phyloP scores from a whole-genome alignment of 1,140 invertebrate genomes.

The Ceratina japonica region DNA sequence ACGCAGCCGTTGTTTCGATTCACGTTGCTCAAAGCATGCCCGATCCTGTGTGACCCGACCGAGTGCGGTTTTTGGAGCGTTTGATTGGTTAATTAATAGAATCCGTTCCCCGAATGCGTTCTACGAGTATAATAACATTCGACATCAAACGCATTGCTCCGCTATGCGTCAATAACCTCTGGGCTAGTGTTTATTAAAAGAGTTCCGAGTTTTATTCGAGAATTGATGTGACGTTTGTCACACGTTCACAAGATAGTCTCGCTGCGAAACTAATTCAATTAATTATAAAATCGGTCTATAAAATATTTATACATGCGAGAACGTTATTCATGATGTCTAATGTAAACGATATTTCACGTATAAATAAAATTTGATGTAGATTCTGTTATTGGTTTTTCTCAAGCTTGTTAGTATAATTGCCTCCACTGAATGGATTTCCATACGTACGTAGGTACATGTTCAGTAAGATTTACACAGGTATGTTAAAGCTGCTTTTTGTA shows the following conservation, averaged over 20 bases:
- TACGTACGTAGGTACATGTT: too few species aligned
- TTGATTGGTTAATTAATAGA: constrained; percentile 46
- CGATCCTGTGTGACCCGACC: background rate
- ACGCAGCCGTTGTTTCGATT: constrained; percentile 20
- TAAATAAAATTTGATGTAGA: too few species aligned
- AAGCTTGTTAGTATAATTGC: background rate
- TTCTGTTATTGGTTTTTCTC: background rate
- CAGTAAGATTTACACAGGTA: background rate
- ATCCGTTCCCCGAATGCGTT: constrained; percentile 23
- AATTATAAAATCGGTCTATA: background rate
- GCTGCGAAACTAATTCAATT: background rate
- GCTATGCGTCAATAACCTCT: background rate
- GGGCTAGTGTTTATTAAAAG: background rate
- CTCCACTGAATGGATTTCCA: background rate
- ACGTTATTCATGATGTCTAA: too few species aligned
- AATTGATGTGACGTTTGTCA: background rate
- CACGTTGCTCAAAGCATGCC: constrained; percentile 8
- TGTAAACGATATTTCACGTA: too few species aligned
- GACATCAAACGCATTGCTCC: background rate
- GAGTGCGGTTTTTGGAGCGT: constrained; percentile 24
- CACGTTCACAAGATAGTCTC: background rate
- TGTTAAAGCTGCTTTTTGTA: background rate
- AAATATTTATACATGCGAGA: too few species aligned
- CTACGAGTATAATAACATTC: background rate
- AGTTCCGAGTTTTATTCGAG: background rate